Conservation (phyloP, 1,140 invertebrate species). For the Orchestia grillus region DNA sequence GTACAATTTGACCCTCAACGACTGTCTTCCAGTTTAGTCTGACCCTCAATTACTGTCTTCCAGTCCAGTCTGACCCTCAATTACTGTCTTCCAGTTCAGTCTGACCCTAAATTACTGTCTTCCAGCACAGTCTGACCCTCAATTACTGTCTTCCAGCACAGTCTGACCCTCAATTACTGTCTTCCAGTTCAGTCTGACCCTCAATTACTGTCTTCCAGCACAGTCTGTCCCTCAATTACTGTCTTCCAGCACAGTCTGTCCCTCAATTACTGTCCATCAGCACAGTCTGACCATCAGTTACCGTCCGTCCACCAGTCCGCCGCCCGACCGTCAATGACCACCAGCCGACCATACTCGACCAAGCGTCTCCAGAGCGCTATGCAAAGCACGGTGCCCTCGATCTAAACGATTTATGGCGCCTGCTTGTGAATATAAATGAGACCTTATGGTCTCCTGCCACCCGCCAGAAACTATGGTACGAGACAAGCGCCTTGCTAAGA, state of each 20-base stretch:
- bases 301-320: conserved; percentile 1
- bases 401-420: conserved; percentile 41
- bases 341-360: not conserved
- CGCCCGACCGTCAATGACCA: not conserved
- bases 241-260: too few species aligned
- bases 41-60: not conserved
- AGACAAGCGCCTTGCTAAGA: not conserved
- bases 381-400: conserved; percentile 28
- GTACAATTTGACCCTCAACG: too few species aligned
- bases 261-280: too few species aligned
- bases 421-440: conserved; percentile 43
- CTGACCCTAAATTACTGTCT: too few species aligned
- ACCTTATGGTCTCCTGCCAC: not conserved
- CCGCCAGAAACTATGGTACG: not conserved
- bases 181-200: not conserved
- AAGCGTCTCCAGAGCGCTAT: conserved; percentile 12
- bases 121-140: not conserved
- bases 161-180: not conserved
- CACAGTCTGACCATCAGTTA: not conserved
- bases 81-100: too few species aligned
- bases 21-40: not conserved
- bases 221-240: too few species aligned
- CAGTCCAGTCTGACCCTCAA: not conserved
- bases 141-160: not conserved
- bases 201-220: not conserved